Base-by-base conservation (phyloP, 2,113 vertebrate genomes). In the Excalfactoria chinensis region DNA sequence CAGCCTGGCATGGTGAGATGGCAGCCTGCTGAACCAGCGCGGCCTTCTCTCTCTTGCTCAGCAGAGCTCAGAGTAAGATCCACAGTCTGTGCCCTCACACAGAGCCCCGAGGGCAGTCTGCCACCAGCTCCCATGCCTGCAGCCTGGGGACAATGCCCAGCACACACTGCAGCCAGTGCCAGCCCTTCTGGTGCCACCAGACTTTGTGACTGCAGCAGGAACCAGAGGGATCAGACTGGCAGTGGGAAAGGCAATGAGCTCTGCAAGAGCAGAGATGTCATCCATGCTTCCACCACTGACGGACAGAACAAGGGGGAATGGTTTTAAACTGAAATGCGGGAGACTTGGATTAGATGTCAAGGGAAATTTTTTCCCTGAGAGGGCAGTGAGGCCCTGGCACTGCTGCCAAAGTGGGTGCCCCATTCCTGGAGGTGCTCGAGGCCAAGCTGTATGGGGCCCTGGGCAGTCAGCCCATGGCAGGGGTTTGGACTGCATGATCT, bases 181-280 rank as follows among this genome's bases (percentile, higher is more conserved):
- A 84, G 58, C 12, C 30, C 43, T 71, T 37, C 10, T 0, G 0
- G 3, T 22, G 46, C 17, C 56, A 37, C 60, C 48, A 13, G 7
- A 4, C 0, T 0, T 10, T 0, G 1, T 46, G 25, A 18, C 20
- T 30, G 32, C 8, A 7, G 62, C 43, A 51, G 80, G 25, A 55
- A 51, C 28, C 30, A 25, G 63, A 26, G 46, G 1, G 0, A 18
- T 3, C 1, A 14, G 12, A 14, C 20, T 0, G 0, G 56, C 43
- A 56, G 43, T 51, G 30, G 53, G 23, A 64, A 64, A 63, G 41
- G 40, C 10, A 43, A 44, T 0, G 14, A 77, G 55, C 30, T 71
- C 79, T 49, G 71, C 83, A 64, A 43, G 56, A 70, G 23, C 28
- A 28, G 40, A 25, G 84, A 8, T 34, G 23, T 1, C 25, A 62